Base-by-base conservation (phyloP, 2,888 invertebrate species). In the Archaeoteleia sp. region DNA sequence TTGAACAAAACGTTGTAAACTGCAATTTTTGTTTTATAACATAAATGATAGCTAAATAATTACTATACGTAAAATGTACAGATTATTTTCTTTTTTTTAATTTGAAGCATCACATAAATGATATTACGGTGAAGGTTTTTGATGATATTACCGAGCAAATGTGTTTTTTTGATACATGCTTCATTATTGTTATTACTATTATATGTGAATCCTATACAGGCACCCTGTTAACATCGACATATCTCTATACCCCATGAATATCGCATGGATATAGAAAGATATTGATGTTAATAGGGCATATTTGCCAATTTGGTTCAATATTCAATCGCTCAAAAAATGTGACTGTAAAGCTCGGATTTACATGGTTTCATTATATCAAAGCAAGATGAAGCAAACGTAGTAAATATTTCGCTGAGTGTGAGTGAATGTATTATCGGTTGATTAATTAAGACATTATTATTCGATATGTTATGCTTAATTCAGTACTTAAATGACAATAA, bases 401-500 rank as follows among this genome's bases (percentile, higher is more conserved):
- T n/a, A n/a, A n/a, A n/a, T n/a, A n/a, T n/a, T n/a, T n/a, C n/a
- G n/a, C n/a, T n/a, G n/a, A n/a, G n/a, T n/a, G n/a, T n/a, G n/a
- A n/a, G n/a, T n/a, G n/a, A n/a, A n/a, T n/a, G n/a, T n/a, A n/a
- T n/a, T n/a, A n/a, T n/a, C n/a, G n/a, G n/a, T n/a, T n/a, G n/a
- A 23, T 23, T 7, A 23, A 23, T 5, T 23, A 7, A 5, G 4
- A 23, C 23, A 23, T 23, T 23, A 23, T 23, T 23, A 5, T 23
- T 7, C 7, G 23, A 23, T 7, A 23, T 23, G 3, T 23, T 23
- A 5, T 23, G 4, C 1, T 1, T 14, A 15, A 9, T 17, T 45
- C 10, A 15, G 45, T 45, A 45, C 45, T 45, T 45, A 43, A 43
- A 17, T 8, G 30, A 45, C 32, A 32, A 45, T 43, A 43, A 14